Base-by-base conservation (phyloP, 2,888 invertebrate species). In the Sericinus montela region DNA sequence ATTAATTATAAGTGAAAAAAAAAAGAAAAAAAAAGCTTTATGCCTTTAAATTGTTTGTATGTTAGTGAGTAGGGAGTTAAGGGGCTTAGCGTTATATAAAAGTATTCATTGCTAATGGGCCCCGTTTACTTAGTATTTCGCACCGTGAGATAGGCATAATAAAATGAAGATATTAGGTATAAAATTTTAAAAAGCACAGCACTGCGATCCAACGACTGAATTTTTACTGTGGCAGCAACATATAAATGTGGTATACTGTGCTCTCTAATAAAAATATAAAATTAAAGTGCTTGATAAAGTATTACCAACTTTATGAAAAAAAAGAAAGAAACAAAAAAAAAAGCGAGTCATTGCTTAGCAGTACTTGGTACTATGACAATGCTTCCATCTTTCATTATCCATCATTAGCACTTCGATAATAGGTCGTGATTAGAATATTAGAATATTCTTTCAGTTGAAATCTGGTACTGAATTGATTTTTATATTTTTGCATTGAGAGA, bases 31-130 rank as follows among this genome's bases (percentile, higher is more conserved):
- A 76, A 73, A 80, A 79, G 85, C 86, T 86, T 87, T 76, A 85
- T 75, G 85, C 86, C 84, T 85, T 84, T 80, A 80, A 80, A 85
- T 81, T 81, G 80, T 83, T 85, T 85, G 81, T 83, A 85, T 77
- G 77, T 79, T 83, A 84, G 80, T 66, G 60, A 54, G 73, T 83
- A 81, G 83, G 73, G 66, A 65, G 72, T 79, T 66, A 60, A 63
- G 74, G 78, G 78, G 69, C 69, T 68, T 59, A 57, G 73, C 74
- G 68, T 75, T 70, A 71, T 76, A 74, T 76, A 74, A 73, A 71
- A 62, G 69, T 78, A 79, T 72, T 70, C 75, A 75, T 77, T 75
- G 77, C 72, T 65, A 58, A 52, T 58, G 60, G 65, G 69, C 73
- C 74, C 45, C 58, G 58, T 63, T 57, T 70, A 73, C 62, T 67